Evolutionary conservation across 2,797 vertebrate genomes (phyloP).

Genomic region (Gymnothorax javanicus): DNA sequence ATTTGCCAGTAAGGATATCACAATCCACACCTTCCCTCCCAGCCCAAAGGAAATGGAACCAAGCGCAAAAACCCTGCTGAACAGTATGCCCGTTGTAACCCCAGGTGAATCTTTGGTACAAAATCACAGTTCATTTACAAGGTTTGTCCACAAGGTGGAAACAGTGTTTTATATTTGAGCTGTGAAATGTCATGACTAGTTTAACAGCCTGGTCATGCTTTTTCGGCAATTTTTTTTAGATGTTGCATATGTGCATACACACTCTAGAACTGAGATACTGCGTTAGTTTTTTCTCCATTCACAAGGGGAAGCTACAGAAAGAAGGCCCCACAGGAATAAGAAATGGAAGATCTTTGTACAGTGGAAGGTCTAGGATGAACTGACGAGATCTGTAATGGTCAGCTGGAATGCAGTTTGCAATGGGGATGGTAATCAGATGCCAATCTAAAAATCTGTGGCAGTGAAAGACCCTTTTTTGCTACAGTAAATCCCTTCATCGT

Average conservation of each 20-base stretch:
- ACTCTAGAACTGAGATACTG: not conserved
- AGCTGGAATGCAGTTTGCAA: not conserved
- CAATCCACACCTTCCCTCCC: too few relatives aligned
- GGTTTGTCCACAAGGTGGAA: constrained; percentile 20
- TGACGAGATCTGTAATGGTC: not conserved
- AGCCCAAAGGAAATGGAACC: not conserved
- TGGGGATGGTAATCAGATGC: not conserved
- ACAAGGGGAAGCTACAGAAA: not conserved
- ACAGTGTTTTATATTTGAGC: not conserved
- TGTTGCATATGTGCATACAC: not conserved
- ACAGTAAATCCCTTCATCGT: not conserved
- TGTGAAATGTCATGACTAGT: not conserved
- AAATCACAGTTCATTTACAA: not conserved
- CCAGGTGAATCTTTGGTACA: not conserved
- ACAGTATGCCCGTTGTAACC: not conserved
- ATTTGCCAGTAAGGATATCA: too few relatives aligned
- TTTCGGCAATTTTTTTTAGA: not conserved
- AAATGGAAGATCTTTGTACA: not conserved
- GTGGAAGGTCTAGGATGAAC: not conserved
- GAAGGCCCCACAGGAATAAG: not conserved
- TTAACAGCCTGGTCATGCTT: not conserved
- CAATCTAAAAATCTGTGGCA: constrained; percentile 15
- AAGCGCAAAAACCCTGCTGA: not conserved
- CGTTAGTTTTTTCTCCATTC: not conserved
- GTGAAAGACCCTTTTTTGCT: constrained; percentile 26